Percentiles rank a stretch among this genome's conserved stretches.
Evolutionary conservation across 2,888 invertebrate species (phyloP).

Genomic region (Orchesellides sinensis): DNA sequence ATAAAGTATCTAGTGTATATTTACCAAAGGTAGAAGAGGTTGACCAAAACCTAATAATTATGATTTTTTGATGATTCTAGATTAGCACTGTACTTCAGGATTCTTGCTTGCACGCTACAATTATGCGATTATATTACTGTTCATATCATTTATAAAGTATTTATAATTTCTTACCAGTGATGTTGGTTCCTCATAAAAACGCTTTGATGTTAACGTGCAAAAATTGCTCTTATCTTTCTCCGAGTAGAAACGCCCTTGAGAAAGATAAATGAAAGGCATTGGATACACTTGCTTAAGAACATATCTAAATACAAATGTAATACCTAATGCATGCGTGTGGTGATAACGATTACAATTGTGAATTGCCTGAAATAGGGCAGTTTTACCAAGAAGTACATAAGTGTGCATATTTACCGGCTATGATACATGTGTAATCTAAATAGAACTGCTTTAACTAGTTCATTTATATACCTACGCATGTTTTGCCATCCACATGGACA

Average conservation of each 20-base stretch:
- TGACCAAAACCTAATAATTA: constrained; percentile 54
- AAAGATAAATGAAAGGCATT: too few relatives aligned
- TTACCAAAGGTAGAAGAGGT: constrained; percentile 19
- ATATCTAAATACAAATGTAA: background rate
- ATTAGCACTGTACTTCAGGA: constrained; percentile 25
- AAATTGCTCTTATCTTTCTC: constrained; percentile 3
- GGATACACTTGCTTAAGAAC: background rate
- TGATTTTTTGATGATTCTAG: constrained; percentile 57
- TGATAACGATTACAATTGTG: too few relatives aligned
- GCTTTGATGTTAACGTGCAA: background rate
- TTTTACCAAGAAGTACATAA: too few relatives aligned
- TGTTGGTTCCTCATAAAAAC: too few relatives aligned
- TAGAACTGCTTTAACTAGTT: too few relatives aligned
- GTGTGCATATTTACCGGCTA: too few relatives aligned
- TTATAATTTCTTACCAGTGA: too few relatives aligned
- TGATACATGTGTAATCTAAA: too few relatives aligned
- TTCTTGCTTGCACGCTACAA: constrained; percentile 30
- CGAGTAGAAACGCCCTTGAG: background rate
- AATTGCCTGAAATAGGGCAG: background rate
- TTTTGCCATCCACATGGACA: background rate
- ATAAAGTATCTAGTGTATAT: too few relatives aligned
- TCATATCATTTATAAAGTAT: constrained; percentile 3
- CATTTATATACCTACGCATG: background rate
- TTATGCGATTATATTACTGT: constrained; percentile 41
- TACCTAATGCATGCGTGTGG: background rate